These are phyloP conservation scores for Oplegnathus fasciatus DNA, from an alignment of 2,113 vertebrate genomes.

Conservation along the genomic window DNA sequence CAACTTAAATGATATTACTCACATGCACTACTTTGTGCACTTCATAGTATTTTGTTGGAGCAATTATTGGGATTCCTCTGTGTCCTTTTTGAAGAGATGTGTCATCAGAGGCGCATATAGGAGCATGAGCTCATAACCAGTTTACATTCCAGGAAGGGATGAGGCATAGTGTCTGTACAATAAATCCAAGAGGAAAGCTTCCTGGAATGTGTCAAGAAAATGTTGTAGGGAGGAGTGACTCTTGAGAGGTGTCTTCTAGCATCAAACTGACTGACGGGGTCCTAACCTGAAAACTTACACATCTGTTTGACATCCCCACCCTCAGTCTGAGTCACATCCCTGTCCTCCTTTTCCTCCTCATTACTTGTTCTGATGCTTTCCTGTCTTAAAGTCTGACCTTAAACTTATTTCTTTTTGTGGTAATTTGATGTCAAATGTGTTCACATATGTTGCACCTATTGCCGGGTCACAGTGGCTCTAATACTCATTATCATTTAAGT, in stretches of 20 bases:
- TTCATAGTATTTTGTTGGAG: not conserved
- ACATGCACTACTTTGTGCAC: not conserved
- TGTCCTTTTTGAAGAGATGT: constrained; percentile 44
- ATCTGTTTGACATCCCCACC: constrained; percentile 8
- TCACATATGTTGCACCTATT: not conserved
- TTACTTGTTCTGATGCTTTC: not conserved
- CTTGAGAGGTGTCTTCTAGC: not conserved
- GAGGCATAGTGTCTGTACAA: constrained; percentile 49
- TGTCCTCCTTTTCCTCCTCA: not conserved
- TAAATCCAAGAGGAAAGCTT: constrained; percentile 55
- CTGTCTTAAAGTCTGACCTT: not conserved
- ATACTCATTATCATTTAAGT: not conserved
- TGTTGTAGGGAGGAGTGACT: not conserved
- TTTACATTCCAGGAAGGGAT: constrained; percentile 69
- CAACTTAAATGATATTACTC: not conserved
- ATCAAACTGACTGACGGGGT: constrained; percentile 1
- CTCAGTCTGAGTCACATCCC: constrained; percentile 15
- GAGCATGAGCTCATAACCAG: constrained; percentile 60
- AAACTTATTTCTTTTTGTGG: not conserved
- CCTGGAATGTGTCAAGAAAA: constrained; percentile 55
- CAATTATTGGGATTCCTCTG: constrained; percentile 17
- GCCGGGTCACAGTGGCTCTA: not conserved
- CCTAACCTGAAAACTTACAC: constrained; percentile 21
- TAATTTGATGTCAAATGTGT: not conserved
- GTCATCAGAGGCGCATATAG: constrained; percentile 55